phyloP scores from a whole-genome alignment of 2,888 invertebrate species.

The Omphaloscelis lunosa region DNA sequence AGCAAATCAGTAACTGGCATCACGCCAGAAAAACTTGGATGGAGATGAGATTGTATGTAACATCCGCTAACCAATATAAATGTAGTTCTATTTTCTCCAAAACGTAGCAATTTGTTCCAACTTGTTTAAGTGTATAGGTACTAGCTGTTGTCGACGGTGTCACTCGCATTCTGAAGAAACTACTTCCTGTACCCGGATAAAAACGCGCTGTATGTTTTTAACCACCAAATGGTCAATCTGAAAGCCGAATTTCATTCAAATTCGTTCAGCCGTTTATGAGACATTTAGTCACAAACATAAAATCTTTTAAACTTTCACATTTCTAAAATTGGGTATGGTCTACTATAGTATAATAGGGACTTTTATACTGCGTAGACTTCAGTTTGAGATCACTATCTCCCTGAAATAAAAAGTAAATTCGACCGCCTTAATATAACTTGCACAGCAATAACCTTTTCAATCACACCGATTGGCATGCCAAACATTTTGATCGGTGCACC shows the following conservation, averaged over 20 bases:
- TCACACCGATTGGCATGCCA: conserved; percentile 27
- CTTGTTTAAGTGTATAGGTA: neutral
- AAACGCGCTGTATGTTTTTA: neutral
- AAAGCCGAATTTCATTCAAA: neutral
- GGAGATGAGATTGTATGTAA: conserved; percentile 22
- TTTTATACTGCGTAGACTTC: no score
- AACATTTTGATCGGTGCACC: conserved; percentile 47
- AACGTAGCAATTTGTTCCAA: neutral
- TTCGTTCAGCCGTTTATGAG: neutral
- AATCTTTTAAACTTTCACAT: neutral
- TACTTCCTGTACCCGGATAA: neutral
- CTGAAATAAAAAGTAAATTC: neutral
- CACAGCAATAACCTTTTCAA: neutral
- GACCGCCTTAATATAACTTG: neutral
- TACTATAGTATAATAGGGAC: neutral
- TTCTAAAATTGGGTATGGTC: neutral
- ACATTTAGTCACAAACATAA: neutral
- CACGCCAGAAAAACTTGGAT: conserved; percentile 35
- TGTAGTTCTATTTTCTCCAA: conserved; percentile 1
- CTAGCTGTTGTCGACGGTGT: neutral
- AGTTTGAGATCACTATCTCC: neutral
- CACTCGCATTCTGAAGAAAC: neutral
- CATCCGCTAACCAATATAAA: conserved; percentile 16
- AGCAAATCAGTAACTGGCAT: conserved; percentile 37
- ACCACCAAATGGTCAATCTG: neutral